Evolutionary conservation across 2,113 vertebrate genomes (phyloP).

Genomic region (Aspidoscelis tigris): DNA sequence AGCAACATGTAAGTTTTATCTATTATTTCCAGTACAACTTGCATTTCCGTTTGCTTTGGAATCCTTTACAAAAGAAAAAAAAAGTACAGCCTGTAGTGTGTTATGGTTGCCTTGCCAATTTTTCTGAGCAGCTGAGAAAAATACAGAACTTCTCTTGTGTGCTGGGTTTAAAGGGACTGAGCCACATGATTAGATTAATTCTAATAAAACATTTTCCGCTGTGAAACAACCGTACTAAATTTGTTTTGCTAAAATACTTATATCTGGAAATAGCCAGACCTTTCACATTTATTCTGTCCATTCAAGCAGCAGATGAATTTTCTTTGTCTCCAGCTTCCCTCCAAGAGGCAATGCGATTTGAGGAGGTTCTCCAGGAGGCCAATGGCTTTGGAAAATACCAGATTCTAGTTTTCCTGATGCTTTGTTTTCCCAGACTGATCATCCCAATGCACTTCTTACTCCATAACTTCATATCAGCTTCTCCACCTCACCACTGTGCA

Average conservation of each 20-base stretch:
- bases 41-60: not conserved
- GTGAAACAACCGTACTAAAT: not conserved
- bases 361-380: slow-evolving; percentile 78
- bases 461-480: slow-evolving; percentile 85
- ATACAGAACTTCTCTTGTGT: slow-evolving; percentile 8
- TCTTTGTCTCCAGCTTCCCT: too few relatives aligned
- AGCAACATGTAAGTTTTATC: not conserved
- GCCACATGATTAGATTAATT: not conserved
- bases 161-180: not conserved
- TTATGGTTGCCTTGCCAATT: not conserved
- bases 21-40: not conserved
- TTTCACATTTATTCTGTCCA: not conserved
- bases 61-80: not conserved
- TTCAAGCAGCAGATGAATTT: not conserved
- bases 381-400: slow-evolving; percentile 86
- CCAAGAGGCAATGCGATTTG: slow-evolving; percentile 78
- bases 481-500: slow-evolving; percentile 83
- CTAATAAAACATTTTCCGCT: not conserved
- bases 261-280: not conserved
- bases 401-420: slow-evolving; percentile 72
- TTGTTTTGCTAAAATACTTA: not conserved
- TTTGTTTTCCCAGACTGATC: slow-evolving; percentile 81
- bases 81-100: not conserved
- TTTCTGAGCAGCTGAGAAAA: not conserved
- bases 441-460: slow-evolving; percentile 89